Base-by-base conservation (phyloP, 2,888 invertebrate genomes). In the Andrena bicolor region DNA sequence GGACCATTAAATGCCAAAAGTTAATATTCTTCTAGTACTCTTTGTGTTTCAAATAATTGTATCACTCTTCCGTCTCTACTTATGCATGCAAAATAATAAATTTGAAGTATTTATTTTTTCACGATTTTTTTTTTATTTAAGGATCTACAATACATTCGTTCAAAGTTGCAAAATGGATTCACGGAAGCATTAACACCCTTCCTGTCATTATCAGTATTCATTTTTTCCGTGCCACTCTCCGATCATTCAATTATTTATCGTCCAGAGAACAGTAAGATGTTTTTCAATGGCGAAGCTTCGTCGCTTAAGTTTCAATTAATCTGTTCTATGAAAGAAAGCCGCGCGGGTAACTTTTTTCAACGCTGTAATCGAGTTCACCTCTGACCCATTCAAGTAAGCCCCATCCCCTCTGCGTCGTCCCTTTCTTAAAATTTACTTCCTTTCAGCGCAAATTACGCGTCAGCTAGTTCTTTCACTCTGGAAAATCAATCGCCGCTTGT, bases 401-500 rank as follows among this genome's bases (percentile, higher is more conserved):
- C 10, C 56, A 56, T 10, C 13, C 10, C 1, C 26, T 35, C 8
- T 7, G 41, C 28, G 41, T 58, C 16, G 26, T 58, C 69, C 48
- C 8, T 48, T 20, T 8, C 60, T 26, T n/a, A 26, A 75, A 60
- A 69, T 60, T 75, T 69, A 26, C 13, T 48, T 60, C 60, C 69
- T 49, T 75, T 60, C 60, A 13, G 13, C 13, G 58, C 13, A 49
- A 75, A 69, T 75, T 51, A 61, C 49, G 48, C 66, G 68, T 23
- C 4, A 23, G 30, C 23, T 56, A 7, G 23, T 30, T 20, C 66
- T 41, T 30, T 23, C 30, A 30, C 5, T 3, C 48, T 10, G 58
- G 10, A 74, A 68, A 74, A 58, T 58, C 74, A 48, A 68, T 74
- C 58, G 66, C 30, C 20, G n/a, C 10, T 23, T 23, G 10, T 56